phyloP scores from a whole-genome alignment of 2,888 invertebrate species.

The Julus scanicus region DNA sequence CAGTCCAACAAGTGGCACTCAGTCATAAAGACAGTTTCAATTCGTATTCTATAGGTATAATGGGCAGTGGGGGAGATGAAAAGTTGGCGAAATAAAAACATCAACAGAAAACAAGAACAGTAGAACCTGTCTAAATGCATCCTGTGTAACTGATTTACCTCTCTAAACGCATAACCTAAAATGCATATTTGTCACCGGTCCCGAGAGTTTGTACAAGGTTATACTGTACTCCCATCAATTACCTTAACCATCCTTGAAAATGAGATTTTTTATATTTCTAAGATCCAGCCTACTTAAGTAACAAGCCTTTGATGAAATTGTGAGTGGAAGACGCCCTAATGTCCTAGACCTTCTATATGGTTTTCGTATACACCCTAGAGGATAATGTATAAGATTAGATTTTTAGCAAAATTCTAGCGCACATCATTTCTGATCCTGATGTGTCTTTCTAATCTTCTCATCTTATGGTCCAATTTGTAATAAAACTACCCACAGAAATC shows the following conservation, averaged over 20 bases:
- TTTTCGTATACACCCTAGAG: background rate
- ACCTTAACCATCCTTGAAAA: no score
- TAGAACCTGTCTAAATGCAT: no score
- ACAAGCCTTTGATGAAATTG: background rate
- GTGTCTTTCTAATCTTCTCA: conserved; percentile 36
- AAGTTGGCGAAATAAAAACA: background rate
- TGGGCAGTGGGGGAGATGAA: background rate
- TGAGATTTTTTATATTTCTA: background rate
- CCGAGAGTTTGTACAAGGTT: no score
- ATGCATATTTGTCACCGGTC: no score
- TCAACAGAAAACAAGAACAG: background rate
- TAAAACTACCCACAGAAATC: conserved; percentile 40
- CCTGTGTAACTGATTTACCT: no score
- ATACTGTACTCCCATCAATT: no score
- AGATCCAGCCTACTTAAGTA: background rate
- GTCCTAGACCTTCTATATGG: background rate
- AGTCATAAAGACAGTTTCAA: background rate
- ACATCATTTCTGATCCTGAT: background rate
- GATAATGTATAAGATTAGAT: conserved; percentile 13
- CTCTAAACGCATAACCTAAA: no score
- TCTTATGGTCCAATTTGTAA: conserved; percentile 45
- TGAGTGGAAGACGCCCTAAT: background rate
- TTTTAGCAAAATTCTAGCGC: background rate
- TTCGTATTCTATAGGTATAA: background rate
- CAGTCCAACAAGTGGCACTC: conserved; percentile 21